Percentiles rank a stretch among this genome's conserved stretches.
phyloP scores from a whole-genome alignment of 2,797 vertebrate genomes.

The Iguana delicatissima region DNA sequence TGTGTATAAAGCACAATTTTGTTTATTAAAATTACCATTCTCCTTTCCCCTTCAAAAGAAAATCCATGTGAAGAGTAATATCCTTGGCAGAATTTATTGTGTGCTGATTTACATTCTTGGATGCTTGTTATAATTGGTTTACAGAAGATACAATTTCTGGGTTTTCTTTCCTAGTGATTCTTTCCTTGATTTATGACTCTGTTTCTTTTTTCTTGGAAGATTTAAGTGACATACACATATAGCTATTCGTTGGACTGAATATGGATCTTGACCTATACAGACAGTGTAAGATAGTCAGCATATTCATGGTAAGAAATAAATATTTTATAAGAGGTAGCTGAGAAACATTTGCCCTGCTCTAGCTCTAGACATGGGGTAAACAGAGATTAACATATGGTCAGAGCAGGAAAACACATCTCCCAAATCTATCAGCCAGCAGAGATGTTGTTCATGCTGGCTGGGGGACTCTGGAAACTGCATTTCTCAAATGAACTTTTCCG shows the following conservation, averaged over 20 bases:
- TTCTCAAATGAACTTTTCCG: no score
- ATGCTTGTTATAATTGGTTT: constrained; percentile 45
- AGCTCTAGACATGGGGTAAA: not conserved
- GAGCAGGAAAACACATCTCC: not conserved
- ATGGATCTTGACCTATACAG: not conserved
- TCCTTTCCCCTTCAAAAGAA: constrained; percentile 11
- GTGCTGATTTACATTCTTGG: constrained; percentile 45
- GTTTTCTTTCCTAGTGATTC: constrained; percentile 25
- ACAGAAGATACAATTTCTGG: constrained; percentile 45
- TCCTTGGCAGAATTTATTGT: constrained; percentile 37
- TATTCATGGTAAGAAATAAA: constrained; percentile 14
- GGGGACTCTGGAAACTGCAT: no score
- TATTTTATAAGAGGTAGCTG: not conserved
- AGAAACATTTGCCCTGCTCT: not conserved
- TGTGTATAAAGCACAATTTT: constrained; percentile 32
- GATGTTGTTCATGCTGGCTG: not conserved
- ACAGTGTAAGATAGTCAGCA: not conserved
- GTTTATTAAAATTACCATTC: constrained; percentile 44
- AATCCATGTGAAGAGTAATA: constrained; percentile 35
- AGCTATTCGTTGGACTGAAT: constrained; percentile 23
- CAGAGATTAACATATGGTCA: not conserved
- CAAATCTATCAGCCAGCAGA: not conserved
- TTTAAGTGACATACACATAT: constrained; percentile 26
- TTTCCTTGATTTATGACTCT: constrained; percentile 30
- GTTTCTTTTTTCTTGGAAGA: constrained; percentile 33